Conservation (phyloP, 2,888 invertebrate genomes). For the Acronicta psi region DNA sequence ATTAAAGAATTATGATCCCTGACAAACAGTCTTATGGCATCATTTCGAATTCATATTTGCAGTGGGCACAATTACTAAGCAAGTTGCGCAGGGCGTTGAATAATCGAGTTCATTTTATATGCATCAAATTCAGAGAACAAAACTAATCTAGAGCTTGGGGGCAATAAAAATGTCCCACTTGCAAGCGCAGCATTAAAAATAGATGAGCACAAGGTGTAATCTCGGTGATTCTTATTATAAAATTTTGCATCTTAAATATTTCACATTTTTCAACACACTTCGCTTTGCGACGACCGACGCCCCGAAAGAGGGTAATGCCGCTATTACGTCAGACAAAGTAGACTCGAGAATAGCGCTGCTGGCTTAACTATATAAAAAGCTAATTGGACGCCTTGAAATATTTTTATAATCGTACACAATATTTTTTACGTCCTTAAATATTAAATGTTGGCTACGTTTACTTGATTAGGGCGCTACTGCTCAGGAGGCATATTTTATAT, state of each 20-base stretch:
- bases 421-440: slow-evolving; percentile 47
- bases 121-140: slow-evolving; percentile 88
- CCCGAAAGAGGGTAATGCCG: slow-evolving; percentile 71
- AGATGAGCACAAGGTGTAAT: slow-evolving; percentile 87
- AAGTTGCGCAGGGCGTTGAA: slow-evolving; percentile 80
- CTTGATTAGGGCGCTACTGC: slow-evolving; percentile 24
- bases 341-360: slow-evolving; percentile 62
- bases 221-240: slow-evolving; percentile 86
- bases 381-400: slow-evolving; percentile 59
- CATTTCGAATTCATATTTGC: slow-evolving; percentile 80
- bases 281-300: slow-evolving; percentile 65
- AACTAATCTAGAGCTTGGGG: slow-evolving; percentile 85
- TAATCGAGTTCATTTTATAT: slow-evolving; percentile 87
- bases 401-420: slow-evolving; percentile 57
- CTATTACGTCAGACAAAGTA: slow-evolving; percentile 75
- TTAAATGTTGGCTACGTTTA: slow-evolving; percentile 28
- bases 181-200: slow-evolving; percentile 82
- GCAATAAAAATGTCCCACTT: slow-evolving; percentile 88
- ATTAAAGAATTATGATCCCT: not conserved
- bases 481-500: slow-evolving; percentile 27
- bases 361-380: slow-evolving; percentile 61
- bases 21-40: slow-evolving; percentile 64
- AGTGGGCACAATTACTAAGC: slow-evolving; percentile 68
- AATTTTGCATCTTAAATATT: slow-evolving; percentile 85
- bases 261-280: slow-evolving; percentile 82